phyloP scores from a whole-genome alignment of 2,888 invertebrate species.

The Psylliodes chrysocephalus region DNA sequence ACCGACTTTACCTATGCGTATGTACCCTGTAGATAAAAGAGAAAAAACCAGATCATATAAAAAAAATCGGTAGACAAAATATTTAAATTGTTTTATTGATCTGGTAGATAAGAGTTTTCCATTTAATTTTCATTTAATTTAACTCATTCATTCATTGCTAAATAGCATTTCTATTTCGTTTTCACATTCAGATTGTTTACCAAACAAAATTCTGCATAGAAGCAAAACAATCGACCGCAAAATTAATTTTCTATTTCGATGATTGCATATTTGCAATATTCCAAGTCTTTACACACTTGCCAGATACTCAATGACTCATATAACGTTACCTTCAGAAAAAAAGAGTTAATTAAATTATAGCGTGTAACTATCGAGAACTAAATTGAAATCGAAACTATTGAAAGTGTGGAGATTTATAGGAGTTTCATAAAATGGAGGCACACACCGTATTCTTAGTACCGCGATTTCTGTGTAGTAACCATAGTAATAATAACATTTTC shows the following conservation, averaged over 20 bases:
- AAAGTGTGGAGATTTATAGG: neutral
- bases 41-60: no score
- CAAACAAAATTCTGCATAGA: neutral
- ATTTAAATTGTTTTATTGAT: no score
- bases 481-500: no score
- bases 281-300: neutral
- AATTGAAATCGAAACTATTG: constrained; percentile 11
- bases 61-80: no score
- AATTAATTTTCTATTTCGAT: constrained; percentile 5
- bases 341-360: constrained; percentile 8
- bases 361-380: constrained; percentile 13
- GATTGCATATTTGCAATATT: neutral
- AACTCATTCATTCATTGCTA: no score
- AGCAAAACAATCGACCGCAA: neutral
- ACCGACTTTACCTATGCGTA: no score
- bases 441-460: neutral
- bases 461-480: no score
- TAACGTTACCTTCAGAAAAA: neutral
- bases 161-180: neutral
- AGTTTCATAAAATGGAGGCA: neutral
- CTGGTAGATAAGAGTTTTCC: no score
- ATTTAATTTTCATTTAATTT: no score
- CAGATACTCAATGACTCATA: constrained; percentile 11
- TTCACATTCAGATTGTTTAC: neutral
- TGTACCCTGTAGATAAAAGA: no score